Percentiles rank a stretch among this genome's conserved stretches.
Evolutionary conservation across 2,113 vertebrate genomes (phyloP).

Genomic region (Chionis minor): DNA sequence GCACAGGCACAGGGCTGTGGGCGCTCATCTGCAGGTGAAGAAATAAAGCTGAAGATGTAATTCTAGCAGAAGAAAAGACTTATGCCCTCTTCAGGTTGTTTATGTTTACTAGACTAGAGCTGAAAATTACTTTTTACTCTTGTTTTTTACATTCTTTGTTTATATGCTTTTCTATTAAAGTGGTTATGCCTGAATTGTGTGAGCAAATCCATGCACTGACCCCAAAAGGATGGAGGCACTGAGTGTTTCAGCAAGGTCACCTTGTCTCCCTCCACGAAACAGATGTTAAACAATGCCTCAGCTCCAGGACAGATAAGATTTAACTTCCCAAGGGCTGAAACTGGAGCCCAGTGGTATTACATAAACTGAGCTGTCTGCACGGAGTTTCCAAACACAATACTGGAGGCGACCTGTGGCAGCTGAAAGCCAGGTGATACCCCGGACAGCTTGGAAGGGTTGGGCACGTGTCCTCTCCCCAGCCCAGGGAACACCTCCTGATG

Average conservation of each 20-base stretch:
- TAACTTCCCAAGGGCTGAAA: not conserved
- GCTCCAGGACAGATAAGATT: not conserved
- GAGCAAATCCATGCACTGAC: not conserved
- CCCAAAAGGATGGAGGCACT: not conserved
- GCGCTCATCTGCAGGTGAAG: not conserved
- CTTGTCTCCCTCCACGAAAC: not conserved
- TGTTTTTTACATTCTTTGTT: not conserved
- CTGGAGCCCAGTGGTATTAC: not conserved
- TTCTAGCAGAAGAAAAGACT: not conserved
- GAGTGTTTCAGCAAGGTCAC: not conserved
- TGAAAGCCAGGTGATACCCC: not conserved
- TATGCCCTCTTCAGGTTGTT: not conserved
- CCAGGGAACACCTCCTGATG: not conserved
- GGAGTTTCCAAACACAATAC: not conserved
- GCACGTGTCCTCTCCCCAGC: not conserved
- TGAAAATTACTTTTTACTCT: not conserved
- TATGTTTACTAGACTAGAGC: not conserved
- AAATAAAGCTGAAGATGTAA: not conserved
- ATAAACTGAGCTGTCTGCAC: not conserved
- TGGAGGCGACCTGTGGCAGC: not conserved
- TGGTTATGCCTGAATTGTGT: not conserved
- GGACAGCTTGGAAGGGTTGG: not conserved
- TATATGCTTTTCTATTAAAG: not conserved
- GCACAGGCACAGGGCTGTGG: not conserved
- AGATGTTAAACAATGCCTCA: not conserved